Conservation (phyloP, 2,888 invertebrate genomes). For the Apeira syringaria region DNA sequence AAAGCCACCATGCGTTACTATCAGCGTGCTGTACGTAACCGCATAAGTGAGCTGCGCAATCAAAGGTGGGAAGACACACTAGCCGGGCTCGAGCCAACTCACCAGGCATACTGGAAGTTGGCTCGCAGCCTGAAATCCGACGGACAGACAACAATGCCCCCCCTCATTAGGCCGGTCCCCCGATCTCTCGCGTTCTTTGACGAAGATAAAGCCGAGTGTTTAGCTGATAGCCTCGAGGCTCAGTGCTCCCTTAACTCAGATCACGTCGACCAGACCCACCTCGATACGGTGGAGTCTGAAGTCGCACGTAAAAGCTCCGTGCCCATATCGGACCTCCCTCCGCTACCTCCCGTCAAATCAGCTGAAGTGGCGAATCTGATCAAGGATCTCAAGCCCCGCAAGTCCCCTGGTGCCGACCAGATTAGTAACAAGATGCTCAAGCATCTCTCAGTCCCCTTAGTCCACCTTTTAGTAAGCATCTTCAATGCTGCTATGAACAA, state of each 20-base stretch:
- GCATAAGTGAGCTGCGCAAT: too few species aligned
- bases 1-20: too few species aligned
- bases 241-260: not conserved
- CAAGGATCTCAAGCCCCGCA: not conserved
- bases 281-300: too few species aligned
- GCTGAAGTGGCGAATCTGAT: not conserved
- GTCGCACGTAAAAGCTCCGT: too few species aligned
- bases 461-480: not conserved
- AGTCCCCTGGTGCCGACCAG: not conserved
- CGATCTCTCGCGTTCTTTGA: too few species aligned
- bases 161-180: too few species aligned
- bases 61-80: too few species aligned
- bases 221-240: not conserved
- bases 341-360: not conserved
- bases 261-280: not conserved
- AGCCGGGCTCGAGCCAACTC: too few species aligned
- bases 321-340: not conserved
- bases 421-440: not conserved
- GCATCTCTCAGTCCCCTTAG: not conserved
- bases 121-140: too few species aligned
- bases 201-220: not conserved
- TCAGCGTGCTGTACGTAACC: too few species aligned
- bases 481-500: not conserved
- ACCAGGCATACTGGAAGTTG: too few species aligned
- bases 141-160: too few species aligned